Percentiles rank a stretch among this genome's conserved stretches.
phyloP scores from a whole-genome alignment of 2,797 vertebrate genomes.

The Monodelphis domestica region DNA sequence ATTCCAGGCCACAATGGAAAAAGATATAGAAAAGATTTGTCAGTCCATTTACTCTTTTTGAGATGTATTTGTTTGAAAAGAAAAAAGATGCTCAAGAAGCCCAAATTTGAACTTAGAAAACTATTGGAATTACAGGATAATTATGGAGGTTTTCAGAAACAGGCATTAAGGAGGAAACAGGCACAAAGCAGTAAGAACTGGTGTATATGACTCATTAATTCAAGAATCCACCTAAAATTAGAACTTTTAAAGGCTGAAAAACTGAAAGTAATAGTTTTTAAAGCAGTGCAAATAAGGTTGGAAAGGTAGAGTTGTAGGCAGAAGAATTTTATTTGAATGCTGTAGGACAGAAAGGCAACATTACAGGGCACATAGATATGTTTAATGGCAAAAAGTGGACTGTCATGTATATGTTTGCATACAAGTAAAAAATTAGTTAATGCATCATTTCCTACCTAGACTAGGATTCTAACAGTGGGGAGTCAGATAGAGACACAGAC shows the following conservation, averaged over 20 bases:
- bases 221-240: slow-evolving; percentile 92
- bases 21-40: slow-evolving; percentile 93
- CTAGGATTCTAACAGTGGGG: too few relatives aligned
- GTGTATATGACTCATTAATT: slow-evolving; percentile 94
- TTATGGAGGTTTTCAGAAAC: slow-evolving; percentile 86
- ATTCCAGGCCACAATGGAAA: slow-evolving; percentile 93
- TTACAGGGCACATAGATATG: too few relatives aligned
- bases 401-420: not conserved
- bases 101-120: slow-evolving; percentile 95
- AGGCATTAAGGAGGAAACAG: slow-evolving; percentile 91
- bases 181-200: slow-evolving; percentile 92
- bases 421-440: not conserved
- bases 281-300: too few relatives aligned
- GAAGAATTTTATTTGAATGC: too few relatives aligned
- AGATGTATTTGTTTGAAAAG: slow-evolving; percentile 92
- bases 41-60: slow-evolving; percentile 93
- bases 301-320: too few relatives aligned
- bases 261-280: slow-evolving; percentile 85
- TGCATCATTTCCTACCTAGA: too few relatives aligned
- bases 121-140: slow-evolving; percentile 92
- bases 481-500: too few relatives aligned
- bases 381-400: not conserved
- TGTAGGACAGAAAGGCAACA: too few relatives aligned
- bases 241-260: slow-evolving; percentile 81
- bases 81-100: slow-evolving; percentile 97